Evolutionary conservation across 2,797 vertebrate species (phyloP).

Genomic region (Notoglanidium macrostoma): DNA sequence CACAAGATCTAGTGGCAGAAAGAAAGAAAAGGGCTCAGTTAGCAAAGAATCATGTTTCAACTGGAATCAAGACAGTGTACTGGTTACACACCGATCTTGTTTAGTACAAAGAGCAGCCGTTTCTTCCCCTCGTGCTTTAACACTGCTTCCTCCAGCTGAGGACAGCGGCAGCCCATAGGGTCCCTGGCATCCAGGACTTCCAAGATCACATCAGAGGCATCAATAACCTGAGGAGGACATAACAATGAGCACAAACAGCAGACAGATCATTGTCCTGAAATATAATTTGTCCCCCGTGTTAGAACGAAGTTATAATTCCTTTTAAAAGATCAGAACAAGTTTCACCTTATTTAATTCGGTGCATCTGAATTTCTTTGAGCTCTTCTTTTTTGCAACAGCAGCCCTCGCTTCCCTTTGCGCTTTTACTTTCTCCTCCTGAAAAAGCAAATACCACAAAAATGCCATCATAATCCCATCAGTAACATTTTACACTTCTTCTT

Average conservation of each 20-base stretch:
- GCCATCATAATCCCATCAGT: background rate
- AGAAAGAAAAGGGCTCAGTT: background rate
- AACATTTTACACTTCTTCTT: background rate
- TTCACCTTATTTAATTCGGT: slow-evolving; percentile 87
- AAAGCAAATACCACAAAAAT: slow-evolving; percentile 13
- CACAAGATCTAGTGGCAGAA: slow-evolving; percentile 81
- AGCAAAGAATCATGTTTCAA: background rate
- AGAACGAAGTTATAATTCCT: background rate
- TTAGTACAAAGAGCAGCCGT: slow-evolving; percentile 86
- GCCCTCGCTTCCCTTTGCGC: slow-evolving; percentile 57
- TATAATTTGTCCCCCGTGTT: background rate
- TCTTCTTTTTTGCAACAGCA: slow-evolving; percentile 66
- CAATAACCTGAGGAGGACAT: slow-evolving; percentile 79
- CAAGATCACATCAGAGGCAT: slow-evolving; percentile 85
- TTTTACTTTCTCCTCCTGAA: slow-evolving; percentile 71
- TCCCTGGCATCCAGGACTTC: slow-evolving; percentile 95
- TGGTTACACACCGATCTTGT: slow-evolving; percentile 85
- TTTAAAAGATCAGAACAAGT: background rate
- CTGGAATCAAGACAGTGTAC: background rate
- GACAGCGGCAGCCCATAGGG: slow-evolving; percentile 89
- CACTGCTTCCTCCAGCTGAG: slow-evolving; percentile 86
- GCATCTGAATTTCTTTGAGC: slow-evolving; percentile 78
- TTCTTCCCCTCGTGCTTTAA: slow-evolving; percentile 77
- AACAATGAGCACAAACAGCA: background rate
- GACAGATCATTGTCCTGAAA: background rate